Evolutionary conservation across 2,113 vertebrate species (phyloP).

Genomic region (Psettodes erumei): DNA sequence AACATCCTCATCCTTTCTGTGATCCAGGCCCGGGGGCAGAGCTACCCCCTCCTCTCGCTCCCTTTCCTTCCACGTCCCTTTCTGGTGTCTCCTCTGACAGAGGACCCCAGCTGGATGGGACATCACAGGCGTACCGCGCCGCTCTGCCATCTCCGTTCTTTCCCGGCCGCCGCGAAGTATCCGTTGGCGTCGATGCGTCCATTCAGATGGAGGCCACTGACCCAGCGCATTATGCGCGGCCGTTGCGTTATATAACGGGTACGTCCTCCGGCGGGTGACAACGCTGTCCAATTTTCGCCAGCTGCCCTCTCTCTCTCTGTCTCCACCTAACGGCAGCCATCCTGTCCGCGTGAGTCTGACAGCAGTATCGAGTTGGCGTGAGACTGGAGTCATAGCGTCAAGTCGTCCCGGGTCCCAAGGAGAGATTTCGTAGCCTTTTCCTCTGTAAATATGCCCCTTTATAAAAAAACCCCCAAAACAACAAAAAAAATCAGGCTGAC

Average conservation of each 20-base stretch:
- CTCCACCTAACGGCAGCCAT: not conserved
- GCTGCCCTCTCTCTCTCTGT: slow-evolving; percentile 27
- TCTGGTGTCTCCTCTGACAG: slow-evolving; percentile 9
- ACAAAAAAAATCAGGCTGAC: not conserved
- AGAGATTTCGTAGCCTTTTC: not conserved
- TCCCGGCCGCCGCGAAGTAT: slow-evolving; percentile 42
- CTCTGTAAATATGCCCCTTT: not conserved
- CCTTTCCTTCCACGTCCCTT: slow-evolving; percentile 6
- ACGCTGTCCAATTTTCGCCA: slow-evolving; percentile 39
- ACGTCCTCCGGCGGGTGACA: slow-evolving; percentile 49
- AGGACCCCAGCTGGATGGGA: slow-evolving; percentile 55
- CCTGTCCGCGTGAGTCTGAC: slow-evolving; percentile 24
- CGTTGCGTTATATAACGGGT: slow-evolving; percentile 59
- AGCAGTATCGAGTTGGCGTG: slow-evolving; percentile 1
- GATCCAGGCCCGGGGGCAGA: slow-evolving; percentile 47
- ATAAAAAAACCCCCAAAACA: too few relatives aligned
- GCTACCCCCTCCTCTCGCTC: slow-evolving; percentile 25
- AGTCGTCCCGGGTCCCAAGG: not conserved
- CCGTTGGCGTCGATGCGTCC: slow-evolving; percentile 23
- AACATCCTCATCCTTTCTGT: slow-evolving; percentile 22
- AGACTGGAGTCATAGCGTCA: slow-evolving; percentile 12
- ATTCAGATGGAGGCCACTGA: slow-evolving; percentile 39
- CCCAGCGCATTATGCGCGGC: slow-evolving; percentile 34
- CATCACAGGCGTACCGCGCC: slow-evolving; percentile 54
- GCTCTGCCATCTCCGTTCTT: slow-evolving; percentile 30